Conservation (phyloP, 2,113 vertebrate genomes). For the Dromas ardeola region DNA sequence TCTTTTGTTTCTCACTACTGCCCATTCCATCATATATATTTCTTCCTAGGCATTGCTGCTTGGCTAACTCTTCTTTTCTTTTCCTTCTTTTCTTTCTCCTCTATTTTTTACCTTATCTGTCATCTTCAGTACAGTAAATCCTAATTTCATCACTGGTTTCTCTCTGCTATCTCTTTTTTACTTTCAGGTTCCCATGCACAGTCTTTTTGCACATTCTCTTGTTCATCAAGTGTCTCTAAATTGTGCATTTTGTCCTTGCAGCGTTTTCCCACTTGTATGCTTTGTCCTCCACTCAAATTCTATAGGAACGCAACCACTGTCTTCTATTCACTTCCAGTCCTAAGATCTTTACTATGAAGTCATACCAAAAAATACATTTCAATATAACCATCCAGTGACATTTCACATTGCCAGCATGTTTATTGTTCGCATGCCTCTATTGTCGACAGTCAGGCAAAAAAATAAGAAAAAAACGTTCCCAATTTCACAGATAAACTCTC, state of each 20-base stretch:
- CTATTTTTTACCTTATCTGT: neutral
- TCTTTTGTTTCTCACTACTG: neutral
- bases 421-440: neutral
- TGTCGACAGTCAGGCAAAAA: neutral
- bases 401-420: neutral
- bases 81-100: neutral
- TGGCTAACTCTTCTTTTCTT: neutral
- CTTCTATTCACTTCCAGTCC: neutral
- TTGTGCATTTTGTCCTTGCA: neutral
- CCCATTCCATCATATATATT: neutral
- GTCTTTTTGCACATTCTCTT: neutral
- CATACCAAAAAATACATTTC: neutral
- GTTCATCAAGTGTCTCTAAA: neutral
- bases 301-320: neutral
- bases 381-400: neutral
- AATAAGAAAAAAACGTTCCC: fast-evolving
- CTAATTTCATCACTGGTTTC: neutral
- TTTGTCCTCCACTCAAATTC: neutral
- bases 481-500: neutral
- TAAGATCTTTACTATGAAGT: neutral
- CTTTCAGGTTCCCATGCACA: neutral
- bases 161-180: neutral
- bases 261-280: neutral
- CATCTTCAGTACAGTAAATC: neutral
- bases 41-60: neutral